Evolutionary conservation across 2,888 invertebrate species (phyloP), one percentile per base, ranked within the genome.

Genomic region (Phorcus lineatus): DNA sequence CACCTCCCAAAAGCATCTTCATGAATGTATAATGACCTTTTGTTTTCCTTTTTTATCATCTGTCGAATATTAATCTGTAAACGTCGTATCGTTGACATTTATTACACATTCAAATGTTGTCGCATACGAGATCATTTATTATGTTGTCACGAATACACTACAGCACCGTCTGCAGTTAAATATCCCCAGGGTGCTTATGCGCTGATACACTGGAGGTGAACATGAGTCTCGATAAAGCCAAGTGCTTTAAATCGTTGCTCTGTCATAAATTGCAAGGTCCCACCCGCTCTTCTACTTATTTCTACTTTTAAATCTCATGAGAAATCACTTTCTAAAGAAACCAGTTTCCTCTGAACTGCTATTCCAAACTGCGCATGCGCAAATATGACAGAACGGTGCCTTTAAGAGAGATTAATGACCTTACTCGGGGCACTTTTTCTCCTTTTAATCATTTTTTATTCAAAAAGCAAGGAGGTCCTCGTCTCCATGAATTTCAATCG

Each of bases 321-420:
- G 62, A 62, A 62, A 62, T 62, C 28, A 24, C 24, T 28, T 24
- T 2, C 62, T 28, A 24, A 62, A 62, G 28, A 62, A 62, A 24
- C 62, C 13, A 62, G 28, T 28, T 62, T 62, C 24, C 24, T 17
- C 62, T 24, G 62, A 62, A 17, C 22, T 24, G 62, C 24, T 24
- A n/a, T 62, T 28, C 62, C 24, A 62, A 62, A 28, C 57, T 62
- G 62, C 62, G 62, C 62, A 62, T 62, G 62, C 62, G 62, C 62
- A 62, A 24, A 62, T 62, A 62, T 62, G 62, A 62, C 62, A 62
- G 62, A 16, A 62, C 62, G 62, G 62, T 16, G 28, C 62, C 62
- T 62, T 62, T 62, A 62, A 62, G 62, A 28, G 62, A 62, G 62
- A 62, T 62, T 62, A 62, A 62, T 62, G 62, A 28, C 62, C 24